Evolutionary conservation across 2,113 vertebrate genomes (phyloP).

Genomic region (Elachura formosa): DNA sequence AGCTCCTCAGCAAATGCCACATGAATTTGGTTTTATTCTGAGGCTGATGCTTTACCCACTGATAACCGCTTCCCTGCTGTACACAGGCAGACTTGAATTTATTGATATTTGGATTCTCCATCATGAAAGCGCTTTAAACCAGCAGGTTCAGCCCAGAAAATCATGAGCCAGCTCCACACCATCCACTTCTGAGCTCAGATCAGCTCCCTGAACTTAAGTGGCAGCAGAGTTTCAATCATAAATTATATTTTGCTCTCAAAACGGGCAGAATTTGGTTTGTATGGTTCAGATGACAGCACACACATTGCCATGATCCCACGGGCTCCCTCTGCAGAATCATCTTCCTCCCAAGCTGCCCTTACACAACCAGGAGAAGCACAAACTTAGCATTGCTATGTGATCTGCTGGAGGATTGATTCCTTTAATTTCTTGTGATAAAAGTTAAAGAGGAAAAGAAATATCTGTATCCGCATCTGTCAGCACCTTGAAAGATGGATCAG

Average conservation of each 20-base stretch:
- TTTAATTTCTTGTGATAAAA: not conserved
- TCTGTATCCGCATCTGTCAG: not conserved
- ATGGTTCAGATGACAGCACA: not conserved
- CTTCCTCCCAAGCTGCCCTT: not conserved
- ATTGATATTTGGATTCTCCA: not conserved
- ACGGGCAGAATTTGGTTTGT: not conserved
- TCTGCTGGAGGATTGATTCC: not conserved
- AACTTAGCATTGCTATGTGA: not conserved
- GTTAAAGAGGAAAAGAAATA: not conserved
- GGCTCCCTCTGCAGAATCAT: fast-evolving
- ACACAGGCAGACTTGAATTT: fast-evolving
- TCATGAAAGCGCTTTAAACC: not conserved
- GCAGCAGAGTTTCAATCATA: not conserved
- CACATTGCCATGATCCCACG: fast-evolving
- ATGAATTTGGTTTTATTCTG: not conserved
- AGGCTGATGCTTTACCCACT: not conserved
- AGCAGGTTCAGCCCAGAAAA: not conserved
- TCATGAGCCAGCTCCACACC: fast-evolving
- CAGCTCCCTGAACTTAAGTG: not conserved
- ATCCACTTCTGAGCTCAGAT: not conserved
- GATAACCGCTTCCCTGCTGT: not conserved
- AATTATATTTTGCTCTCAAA: not conserved
- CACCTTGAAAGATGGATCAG: not conserved
- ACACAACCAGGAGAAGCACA: fast-evolving
- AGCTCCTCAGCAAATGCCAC: not conserved